phyloP scores from a whole-genome alignment of 2,888 invertebrate species.

The Elmis aenea region DNA sequence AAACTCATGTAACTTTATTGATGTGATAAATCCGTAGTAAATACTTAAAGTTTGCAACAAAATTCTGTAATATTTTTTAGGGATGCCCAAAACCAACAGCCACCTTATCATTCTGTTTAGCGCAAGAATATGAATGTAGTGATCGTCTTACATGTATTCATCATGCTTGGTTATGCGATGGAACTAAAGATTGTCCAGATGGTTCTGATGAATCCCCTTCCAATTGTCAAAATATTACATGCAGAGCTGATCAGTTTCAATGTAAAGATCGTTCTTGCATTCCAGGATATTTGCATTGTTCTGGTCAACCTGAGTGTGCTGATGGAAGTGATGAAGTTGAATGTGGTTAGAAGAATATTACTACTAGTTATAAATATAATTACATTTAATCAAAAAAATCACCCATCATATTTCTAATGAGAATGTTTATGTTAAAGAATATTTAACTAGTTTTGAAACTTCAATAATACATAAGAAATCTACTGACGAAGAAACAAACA shows the following conservation, averaged over 20 bases:
- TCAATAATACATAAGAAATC: too few species aligned
- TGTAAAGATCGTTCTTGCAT: constrained; percentile 78
- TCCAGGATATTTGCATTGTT: constrained; percentile 75
- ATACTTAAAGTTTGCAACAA: too few species aligned
- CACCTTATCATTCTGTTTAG: constrained; percentile 59
- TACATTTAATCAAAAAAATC: not conserved
- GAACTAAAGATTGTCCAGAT: constrained; percentile 76
- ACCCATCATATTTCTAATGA: too few species aligned
- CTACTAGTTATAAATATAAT: not conserved
- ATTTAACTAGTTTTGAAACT: too few species aligned
- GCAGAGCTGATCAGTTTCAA: constrained; percentile 81
- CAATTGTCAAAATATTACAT: constrained; percentile 68
- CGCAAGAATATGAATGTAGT: constrained; percentile 72
- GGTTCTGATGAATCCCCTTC: constrained; percentile 71
- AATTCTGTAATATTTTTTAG: too few species aligned
- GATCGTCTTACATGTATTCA: constrained; percentile 79
- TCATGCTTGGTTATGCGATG: constrained; percentile 79
- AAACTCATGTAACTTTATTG: too few species aligned
- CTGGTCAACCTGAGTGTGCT: constrained; percentile 73
- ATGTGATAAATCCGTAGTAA: too few species aligned
- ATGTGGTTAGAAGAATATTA: constrained; percentile 65
- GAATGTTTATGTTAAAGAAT: too few species aligned
- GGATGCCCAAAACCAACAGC: constrained; percentile 55
- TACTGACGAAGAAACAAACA: too few species aligned
- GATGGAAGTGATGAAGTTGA: constrained; percentile 84